Evolutionary conservation across 2,888 invertebrate species (phyloP).

Genomic region (Platycheirus albimanus): DNA sequence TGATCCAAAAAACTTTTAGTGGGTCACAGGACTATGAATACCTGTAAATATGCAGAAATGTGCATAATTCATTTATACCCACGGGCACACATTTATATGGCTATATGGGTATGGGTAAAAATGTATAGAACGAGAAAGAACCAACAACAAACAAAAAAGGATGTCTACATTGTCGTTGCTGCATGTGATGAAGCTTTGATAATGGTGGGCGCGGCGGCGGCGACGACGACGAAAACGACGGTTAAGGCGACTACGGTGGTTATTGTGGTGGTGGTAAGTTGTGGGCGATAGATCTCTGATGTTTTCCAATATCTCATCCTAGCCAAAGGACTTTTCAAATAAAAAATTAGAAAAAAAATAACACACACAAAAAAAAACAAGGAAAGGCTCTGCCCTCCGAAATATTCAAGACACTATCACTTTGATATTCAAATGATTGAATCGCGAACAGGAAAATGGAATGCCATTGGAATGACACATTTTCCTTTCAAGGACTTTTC

Average conservation of each 20-base stretch:
- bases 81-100: constrained; percentile 31
- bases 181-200: constrained; percentile 38
- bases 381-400: constrained; percentile 6
- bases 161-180: constrained; percentile 68
- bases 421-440: constrained; percentile 65
- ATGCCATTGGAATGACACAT: constrained; percentile 72
- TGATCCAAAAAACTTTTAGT: constrained; percentile 41
- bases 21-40: constrained; percentile 63
- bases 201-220: constrained; percentile 39
- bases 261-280: constrained; percentile 56
- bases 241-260: constrained; percentile 22
- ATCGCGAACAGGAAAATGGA: constrained; percentile 56
- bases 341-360: not conserved
- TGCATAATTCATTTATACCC: constrained; percentile 64
- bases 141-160: constrained; percentile 38
- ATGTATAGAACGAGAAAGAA: constrained; percentile 13
- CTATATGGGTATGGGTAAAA: too few species aligned
- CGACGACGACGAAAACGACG: constrained; percentile 48
- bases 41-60: constrained; percentile 61
- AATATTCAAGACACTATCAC: constrained; percentile 60
- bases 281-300: constrained; percentile 58
- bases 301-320: constrained; percentile 64
- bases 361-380: constrained; percentile 4
- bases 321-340: constrained; percentile 38
- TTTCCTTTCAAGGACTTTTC: constrained; percentile 72